Evolutionary conservation across 2,113 vertebrate genomes (phyloP), one percentile per base, ranked within the genome.

Genomic region (Plestiodon gilberti): DNA sequence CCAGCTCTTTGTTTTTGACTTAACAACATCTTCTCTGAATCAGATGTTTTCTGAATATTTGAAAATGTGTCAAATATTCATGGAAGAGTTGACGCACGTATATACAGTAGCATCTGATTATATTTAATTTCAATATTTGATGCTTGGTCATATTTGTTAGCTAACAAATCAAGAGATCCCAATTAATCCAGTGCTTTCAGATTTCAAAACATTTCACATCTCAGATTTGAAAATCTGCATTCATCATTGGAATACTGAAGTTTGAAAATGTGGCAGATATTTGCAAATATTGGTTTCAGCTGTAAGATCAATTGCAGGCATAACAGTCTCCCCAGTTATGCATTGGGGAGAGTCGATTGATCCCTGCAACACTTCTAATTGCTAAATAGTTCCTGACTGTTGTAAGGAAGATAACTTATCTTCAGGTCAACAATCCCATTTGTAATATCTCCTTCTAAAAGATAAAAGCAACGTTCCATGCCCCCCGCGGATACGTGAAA

Each of bases 371-470:
- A 33, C 22, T 28, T 79, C 10, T 30, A 69, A 78, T 55, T 28
- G 17, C 33, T 25, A 35, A 48, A 83, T 70, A 83, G n/a, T 38
- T n/a, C n/a, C 57, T 48, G 62, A 40, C 55, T 79, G 55, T 80
- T 14, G 20, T 86, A 33, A 67, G 23, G 48, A 65, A 81, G 40
- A 87, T 87, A 82, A 55, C n/a, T 57, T 74, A 87, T 57, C 70
- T 55, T 17, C 8, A 64, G 70, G 43, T 67, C 78, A 76, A 25
- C 62, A 76, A 69, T 87, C 86, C 40, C 71, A 57, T 57, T 67
- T 52, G 23, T 43, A 55, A 43, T 55, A 62, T 84, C 30, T 64
- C 35, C 67, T 65, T 48, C 5, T 25, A 59, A 76, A 67, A 81
- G 61, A 22, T n/a, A 87, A 78, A 38, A n/a, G 1, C 14, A 87